These are phyloP conservation scores for Triplophysa tibetana DNA, from an alignment of 2,113 vertebrate species.

Conservation along the genomic window DNA sequence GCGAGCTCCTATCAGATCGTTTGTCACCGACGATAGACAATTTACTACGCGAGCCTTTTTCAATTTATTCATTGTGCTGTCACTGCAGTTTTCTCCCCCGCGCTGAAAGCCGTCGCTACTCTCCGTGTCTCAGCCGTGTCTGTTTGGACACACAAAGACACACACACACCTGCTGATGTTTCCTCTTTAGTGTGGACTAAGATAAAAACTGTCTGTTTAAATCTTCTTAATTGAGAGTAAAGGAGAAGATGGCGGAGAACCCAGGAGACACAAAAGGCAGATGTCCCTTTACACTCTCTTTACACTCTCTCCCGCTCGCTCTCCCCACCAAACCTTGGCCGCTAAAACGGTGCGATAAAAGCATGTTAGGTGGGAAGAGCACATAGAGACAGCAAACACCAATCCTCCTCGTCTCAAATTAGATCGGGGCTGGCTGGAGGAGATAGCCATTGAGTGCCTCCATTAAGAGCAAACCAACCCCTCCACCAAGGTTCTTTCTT, in stretches of 20 bases:
- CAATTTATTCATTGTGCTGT: slow-evolving; percentile 81
- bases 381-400: slow-evolving; percentile 14
- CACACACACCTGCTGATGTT: slow-evolving; percentile 40
- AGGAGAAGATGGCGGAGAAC: slow-evolving; percentile 46
- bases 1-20: slow-evolving; percentile 76
- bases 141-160: slow-evolving; percentile 15
- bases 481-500: slow-evolving; percentile 1
- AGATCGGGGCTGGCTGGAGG: slow-evolving; percentile 49
- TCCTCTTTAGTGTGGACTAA: slow-evolving; percentile 45
- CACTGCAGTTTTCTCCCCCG: slow-evolving; percentile 73
- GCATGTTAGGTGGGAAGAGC: slow-evolving; percentile 11
- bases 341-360: slow-evolving; percentile 49
- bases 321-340: slow-evolving; percentile 23
- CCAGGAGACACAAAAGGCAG: slow-evolving; percentile 48
- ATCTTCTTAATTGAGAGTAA: slow-evolving; percentile 60
- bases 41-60: slow-evolving; percentile 78
- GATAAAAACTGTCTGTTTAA: slow-evolving; percentile 55
- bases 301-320: not conserved
- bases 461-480: slow-evolving; percentile 44
- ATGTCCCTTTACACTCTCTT: slow-evolving; percentile 34
- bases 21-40: slow-evolving; percentile 78
- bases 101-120: slow-evolving; percentile 57
- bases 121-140: slow-evolving; percentile 46
- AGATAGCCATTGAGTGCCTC: slow-evolving; percentile 50
- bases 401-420: slow-evolving; percentile 41